Evolutionary conservation across 1,140 invertebrate species (phyloP).

Genomic region (Rhyzopertha dominica): DNA sequence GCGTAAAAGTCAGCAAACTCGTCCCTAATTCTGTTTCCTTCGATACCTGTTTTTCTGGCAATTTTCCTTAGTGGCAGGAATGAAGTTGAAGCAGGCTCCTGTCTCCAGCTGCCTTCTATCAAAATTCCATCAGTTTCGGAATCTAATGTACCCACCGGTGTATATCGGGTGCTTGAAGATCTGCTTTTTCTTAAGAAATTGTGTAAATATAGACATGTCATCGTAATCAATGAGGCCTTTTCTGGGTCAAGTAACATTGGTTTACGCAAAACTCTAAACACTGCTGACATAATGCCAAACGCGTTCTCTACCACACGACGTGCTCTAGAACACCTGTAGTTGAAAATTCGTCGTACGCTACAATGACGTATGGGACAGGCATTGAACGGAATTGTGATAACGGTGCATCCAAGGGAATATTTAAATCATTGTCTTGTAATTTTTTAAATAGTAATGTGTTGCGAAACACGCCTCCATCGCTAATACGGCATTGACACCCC

Average conservation of each 20-base stretch:
- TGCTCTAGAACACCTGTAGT: background rate
- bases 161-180: background rate
- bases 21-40: too few relatives aligned
- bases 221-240: slow-evolving; percentile 1
- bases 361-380: slow-evolving; percentile 1
- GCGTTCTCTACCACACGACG: too few relatives aligned
- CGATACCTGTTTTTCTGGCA: too few relatives aligned
- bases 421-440: slow-evolving; percentile 10
- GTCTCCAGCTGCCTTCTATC: background rate
- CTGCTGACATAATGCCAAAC: too few relatives aligned
- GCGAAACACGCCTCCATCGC: slow-evolving; percentile 36
- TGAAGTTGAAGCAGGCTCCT: too few relatives aligned
- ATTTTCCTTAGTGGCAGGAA: too few relatives aligned
- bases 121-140: slow-evolving; percentile 5
- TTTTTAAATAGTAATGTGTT: slow-evolving; percentile 17
- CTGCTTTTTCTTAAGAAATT: slow-evolving; percentile 16
- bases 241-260: slow-evolving; percentile 30
- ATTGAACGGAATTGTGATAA: background rate
- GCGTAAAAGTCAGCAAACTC: slow-evolving; percentile 21
- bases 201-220: slow-evolving; percentile 13
- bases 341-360: background rate
- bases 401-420: background rate
- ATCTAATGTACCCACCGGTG: slow-evolving; percentile 13
- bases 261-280: slow-evolving; percentile 10
- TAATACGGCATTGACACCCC: slow-evolving; percentile 30